These are phyloP conservation scores for Aphidius ervi DNA, from an alignment of 1,140 invertebrate species.

Conservation along the genomic window DNA sequence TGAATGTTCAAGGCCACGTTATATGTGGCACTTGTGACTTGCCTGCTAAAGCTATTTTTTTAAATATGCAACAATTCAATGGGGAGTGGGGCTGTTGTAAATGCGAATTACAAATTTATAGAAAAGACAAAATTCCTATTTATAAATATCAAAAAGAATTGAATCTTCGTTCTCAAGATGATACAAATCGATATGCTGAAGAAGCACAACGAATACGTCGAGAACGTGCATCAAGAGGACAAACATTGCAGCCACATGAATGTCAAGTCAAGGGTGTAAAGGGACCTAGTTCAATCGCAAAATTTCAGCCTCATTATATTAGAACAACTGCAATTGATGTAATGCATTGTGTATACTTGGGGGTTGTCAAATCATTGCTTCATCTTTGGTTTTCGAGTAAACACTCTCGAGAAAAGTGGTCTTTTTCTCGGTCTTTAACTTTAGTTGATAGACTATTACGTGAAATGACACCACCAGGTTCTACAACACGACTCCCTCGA, in stretches of 20 bases:
- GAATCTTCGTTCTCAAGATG: conserved; percentile 7
- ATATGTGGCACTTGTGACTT: conserved; percentile 17
- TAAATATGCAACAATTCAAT: conserved; percentile 19
- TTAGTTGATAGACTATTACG: neutral
- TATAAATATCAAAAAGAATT: conserved; percentile 12
- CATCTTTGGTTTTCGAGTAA: neutral
- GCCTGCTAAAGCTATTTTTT: conserved; percentile 12
- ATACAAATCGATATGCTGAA: conserved; percentile 1
- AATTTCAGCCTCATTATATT: conserved; percentile 13
- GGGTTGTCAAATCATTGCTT: neutral
- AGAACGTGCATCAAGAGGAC: too few species aligned
- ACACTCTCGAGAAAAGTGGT: neutral
- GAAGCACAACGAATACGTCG: neutral
- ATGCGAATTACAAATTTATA: neutral
- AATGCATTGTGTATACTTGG: conserved; percentile 17
- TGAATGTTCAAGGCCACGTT: conserved; percentile 7
- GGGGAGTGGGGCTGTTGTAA: conserved; percentile 6
- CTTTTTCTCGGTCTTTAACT: neutral
- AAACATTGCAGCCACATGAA: too few species aligned
- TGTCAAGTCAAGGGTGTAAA: neutral
- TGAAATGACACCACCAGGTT: neutral
- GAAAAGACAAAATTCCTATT: neutral
- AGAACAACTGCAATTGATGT: conserved; percentile 18
- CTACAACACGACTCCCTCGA: neutral
- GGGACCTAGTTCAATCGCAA: conserved; percentile 13